These are phyloP conservation scores for Cephus pulcher DNA, from an alignment of 2,888 invertebrate genomes.

Conservation along the genomic window DNA sequence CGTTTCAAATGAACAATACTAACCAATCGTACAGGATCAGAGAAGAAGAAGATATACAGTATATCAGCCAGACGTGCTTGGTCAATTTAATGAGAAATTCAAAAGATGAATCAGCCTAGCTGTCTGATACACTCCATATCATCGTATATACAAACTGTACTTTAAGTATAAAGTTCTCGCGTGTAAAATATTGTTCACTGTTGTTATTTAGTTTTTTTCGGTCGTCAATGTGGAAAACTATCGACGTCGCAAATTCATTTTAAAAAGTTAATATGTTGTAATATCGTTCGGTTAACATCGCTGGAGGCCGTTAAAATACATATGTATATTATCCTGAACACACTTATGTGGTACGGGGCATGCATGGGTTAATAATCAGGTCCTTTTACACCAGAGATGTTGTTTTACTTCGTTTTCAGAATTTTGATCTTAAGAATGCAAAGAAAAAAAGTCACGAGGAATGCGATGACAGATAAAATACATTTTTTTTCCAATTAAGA, in stretches of 20 bases:
- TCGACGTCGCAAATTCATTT: neutral
- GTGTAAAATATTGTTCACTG: neutral
- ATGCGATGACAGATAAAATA: neutral
- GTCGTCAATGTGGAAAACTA: neutral
- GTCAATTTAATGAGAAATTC: neutral
- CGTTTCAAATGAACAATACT: constrained; percentile 1
- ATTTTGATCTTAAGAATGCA: neutral
- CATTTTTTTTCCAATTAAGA: neutral
- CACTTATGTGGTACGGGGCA: neutral
- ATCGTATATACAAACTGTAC: neutral
- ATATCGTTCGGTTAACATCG: neutral
- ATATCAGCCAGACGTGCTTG: neutral
- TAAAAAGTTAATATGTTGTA: neutral
- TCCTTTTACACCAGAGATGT: neutral
- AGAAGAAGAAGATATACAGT: neutral
- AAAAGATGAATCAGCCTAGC: neutral
- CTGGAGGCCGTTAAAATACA: neutral
- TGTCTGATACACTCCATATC: neutral
- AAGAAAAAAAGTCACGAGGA: neutral
- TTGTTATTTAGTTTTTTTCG: neutral
- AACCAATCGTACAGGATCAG: neutral
- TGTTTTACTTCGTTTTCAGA: neutral
- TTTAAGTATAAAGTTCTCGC: neutral
- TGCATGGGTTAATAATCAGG: neutral
- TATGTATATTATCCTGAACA: neutral